Percentiles rank a stretch among this genome's conserved stretches.
These are phyloP conservation scores for Poeciliopsis occidentalis DNA, from an alignment of 2,113 vertebrate genomes.

Conservation along the genomic window DNA sequence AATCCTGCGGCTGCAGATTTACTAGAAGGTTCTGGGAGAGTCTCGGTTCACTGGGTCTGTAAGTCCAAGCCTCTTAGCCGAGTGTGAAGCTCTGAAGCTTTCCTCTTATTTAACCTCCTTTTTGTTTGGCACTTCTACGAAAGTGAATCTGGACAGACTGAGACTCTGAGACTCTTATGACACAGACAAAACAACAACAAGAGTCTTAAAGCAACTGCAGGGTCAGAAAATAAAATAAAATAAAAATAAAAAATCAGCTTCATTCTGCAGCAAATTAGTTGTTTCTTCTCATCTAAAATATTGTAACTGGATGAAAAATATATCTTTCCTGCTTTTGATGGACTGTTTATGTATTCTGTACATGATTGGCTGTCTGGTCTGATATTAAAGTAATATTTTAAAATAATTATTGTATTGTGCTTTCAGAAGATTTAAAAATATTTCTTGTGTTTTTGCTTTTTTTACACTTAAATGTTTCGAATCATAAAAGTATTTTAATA, in stretches of 20 bases:
- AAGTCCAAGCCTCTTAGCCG: constrained; percentile 49
- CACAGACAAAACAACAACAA: neutral
- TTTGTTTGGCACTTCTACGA: constrained; percentile 22
- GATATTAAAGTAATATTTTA: no score
- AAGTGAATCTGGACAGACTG: constrained; percentile 14
- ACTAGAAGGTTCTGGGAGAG: neutral
- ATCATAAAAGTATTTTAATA: no score
- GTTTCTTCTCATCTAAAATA: neutral
- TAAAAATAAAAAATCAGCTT: neutral
- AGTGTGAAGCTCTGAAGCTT: constrained; percentile 1
- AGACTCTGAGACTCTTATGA: constrained; percentile 10
- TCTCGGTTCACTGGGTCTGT: constrained; percentile 30
- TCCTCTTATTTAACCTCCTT: constrained; percentile 21
- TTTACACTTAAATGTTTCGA: no score
- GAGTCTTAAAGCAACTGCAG: neutral
- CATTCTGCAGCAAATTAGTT: neutral
- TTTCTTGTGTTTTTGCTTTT: no score
- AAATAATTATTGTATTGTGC: no score
- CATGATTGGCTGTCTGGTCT: no score
- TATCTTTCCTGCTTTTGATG: no score
- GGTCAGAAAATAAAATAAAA: neutral
- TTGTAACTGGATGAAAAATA: no score
- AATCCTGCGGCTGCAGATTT: constrained; percentile 24
- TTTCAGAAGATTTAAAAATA: no score
- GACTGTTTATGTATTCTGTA: no score